phyloP scores from a whole-genome alignment of 2,888 invertebrate species.

The Erpobdella octoculata region DNA sequence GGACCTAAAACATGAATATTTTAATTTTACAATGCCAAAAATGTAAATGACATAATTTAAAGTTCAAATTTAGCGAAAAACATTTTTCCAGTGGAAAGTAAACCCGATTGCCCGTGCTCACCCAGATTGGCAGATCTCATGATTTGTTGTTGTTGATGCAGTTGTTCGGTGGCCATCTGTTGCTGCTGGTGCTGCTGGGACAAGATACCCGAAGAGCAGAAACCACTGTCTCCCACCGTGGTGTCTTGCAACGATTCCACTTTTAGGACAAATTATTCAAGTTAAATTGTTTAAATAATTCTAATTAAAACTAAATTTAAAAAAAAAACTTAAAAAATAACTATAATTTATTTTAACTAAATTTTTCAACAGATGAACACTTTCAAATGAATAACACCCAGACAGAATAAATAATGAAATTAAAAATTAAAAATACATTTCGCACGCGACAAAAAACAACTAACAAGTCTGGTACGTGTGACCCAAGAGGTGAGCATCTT shows the following conservation, averaged over 20 bases:
- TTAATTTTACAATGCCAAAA: no score
- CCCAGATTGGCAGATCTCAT: no score
- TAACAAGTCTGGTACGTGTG: slow-evolving; percentile 20
- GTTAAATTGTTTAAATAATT: no score
- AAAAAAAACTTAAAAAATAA: background rate
- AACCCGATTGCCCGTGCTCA: no score
- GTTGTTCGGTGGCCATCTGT: background rate
- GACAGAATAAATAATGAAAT: background rate
- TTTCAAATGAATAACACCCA: background rate
- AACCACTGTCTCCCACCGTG: background rate
- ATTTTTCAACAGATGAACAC: background rate
- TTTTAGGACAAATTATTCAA: background rate
- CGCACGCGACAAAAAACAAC: background rate
- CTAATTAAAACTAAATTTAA: background rate
- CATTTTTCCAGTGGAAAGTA: no score
- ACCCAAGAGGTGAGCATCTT: background rate
- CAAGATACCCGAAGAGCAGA: background rate
- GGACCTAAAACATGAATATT: no score
- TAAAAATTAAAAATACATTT: background rate
- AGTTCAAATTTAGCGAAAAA: no score
- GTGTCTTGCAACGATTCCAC: slow-evolving; percentile 4
- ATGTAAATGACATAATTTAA: no score
- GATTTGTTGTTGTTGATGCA: no score
- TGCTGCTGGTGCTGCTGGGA: background rate
- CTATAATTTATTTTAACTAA: background rate